These are phyloP conservation scores for Electrophaes corylata DNA, from an alignment of 2,888 invertebrate genomes.

Conservation along the genomic window DNA sequence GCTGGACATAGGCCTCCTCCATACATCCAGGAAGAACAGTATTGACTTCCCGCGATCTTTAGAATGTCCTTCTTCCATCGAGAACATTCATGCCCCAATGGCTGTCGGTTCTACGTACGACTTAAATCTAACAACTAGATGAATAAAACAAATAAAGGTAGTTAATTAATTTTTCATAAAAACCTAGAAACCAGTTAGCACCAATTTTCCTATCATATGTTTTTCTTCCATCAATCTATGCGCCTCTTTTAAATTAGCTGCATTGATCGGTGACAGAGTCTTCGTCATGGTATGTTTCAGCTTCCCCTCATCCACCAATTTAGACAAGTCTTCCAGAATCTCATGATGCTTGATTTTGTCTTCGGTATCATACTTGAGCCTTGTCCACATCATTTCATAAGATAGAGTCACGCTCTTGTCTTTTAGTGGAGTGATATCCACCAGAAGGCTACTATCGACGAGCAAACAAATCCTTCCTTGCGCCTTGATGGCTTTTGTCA, in stretches of 20 bases:
- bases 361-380: constrained; percentile 68
- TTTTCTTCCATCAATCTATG: constrained; percentile 67
- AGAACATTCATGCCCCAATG: no score
- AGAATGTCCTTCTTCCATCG: no score
- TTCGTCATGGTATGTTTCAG: constrained; percentile 65
- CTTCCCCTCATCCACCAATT: constrained; percentile 61
- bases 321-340: constrained; percentile 60
- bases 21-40: not conserved
- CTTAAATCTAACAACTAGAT: no score
- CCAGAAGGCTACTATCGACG: constrained; percentile 67
- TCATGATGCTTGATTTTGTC: constrained; percentile 65
- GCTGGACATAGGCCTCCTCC: not conserved
- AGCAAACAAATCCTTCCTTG: constrained; percentile 73
- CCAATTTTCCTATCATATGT: constrained; percentile 67
- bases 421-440: constrained; percentile 64
- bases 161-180: not conserved
- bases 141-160: not conserved
- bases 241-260: constrained; percentile 67
- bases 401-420: constrained; percentile 72
- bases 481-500: constrained; percentile 68
- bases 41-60: not conserved
- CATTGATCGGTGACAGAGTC: constrained; percentile 69
- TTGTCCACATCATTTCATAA: constrained; percentile 69
- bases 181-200: constrained; percentile 59
- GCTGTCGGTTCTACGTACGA: no score